A percentile compares a stretch with the other conserved stretches of the same genome.
phyloP scores from a whole-genome alignment of 2,113 vertebrate species.

The Pelusios castaneus region DNA sequence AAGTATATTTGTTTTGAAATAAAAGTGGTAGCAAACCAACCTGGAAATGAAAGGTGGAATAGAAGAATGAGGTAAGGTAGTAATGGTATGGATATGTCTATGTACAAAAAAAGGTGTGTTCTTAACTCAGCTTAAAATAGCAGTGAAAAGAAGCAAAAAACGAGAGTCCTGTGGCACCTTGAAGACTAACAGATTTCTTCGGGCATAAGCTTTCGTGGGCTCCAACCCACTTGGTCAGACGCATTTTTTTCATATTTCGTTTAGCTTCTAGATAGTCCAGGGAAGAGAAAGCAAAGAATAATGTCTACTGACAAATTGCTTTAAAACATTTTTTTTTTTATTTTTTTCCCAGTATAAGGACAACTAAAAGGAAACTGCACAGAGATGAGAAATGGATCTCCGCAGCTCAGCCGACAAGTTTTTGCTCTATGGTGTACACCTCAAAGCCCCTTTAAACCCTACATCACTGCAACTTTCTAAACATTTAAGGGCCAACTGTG shows the following conservation, averaged over 20 bases:
- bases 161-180: too few relatives aligned
- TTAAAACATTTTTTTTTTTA: constrained; percentile 26
- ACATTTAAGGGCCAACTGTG: constrained; percentile 56
- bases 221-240: too few relatives aligned
- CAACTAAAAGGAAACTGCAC: constrained; percentile 34
- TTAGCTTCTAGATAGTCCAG: background rate
- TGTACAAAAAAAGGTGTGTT: too few relatives aligned
- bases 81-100: too few relatives aligned
- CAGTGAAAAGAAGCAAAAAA: too few relatives aligned
- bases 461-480: constrained; percentile 46
- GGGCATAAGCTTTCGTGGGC: too few relatives aligned
- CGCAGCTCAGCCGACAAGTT: constrained; percentile 57
- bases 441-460: constrained; percentile 61
- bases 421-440: constrained; percentile 42
- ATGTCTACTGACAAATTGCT: background rate
- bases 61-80: too few relatives aligned
- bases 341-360: background rate
- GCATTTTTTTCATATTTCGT: too few relatives aligned
- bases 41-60: too few relatives aligned
- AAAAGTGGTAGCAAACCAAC: too few relatives aligned
- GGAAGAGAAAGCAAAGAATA: background rate
- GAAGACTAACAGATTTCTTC: too few relatives aligned
- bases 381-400: constrained; percentile 60
- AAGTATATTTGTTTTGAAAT: background rate
- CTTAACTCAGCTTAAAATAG: too few relatives aligned